Evolutionary conservation across 2,797 vertebrate species (phyloP).

Genomic region (Smutsia temminckii): DNA sequence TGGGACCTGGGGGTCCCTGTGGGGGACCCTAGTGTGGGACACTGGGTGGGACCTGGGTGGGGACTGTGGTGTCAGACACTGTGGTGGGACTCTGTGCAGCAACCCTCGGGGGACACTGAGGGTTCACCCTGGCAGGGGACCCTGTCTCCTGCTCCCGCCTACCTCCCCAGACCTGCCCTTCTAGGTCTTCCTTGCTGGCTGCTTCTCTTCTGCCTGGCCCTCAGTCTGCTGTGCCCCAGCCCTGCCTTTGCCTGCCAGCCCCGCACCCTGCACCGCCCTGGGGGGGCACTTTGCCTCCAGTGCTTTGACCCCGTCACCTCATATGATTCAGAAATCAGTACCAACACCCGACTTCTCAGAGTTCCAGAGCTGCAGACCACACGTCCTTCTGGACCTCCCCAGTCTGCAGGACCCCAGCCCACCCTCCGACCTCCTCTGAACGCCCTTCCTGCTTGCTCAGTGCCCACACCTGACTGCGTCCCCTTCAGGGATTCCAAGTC

Average conservation of each 20-base stretch:
- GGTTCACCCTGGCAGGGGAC: too few species aligned
- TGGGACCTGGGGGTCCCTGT: too few species aligned
- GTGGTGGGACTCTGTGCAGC: too few species aligned
- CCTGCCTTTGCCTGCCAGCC: too few species aligned
- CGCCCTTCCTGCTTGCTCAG: accelerated
- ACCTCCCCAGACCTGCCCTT: accelerated
- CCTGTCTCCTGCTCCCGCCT: background rate
- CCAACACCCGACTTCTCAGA: background rate
- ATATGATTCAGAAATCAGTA: background rate
- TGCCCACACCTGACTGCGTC: accelerated
- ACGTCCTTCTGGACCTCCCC: background rate
- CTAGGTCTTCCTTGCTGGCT: background rate
- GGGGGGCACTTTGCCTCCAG: background rate
- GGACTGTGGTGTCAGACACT: too few species aligned
- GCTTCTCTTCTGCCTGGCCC: background rate
- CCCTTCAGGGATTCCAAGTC: accelerated
- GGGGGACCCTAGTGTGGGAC: too few species aligned
- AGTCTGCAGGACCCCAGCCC: accelerated
- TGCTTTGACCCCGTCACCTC: background rate
- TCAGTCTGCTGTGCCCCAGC: background rate
- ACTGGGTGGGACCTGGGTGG: too few species aligned
- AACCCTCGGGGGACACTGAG: background rate
- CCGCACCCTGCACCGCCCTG: accelerated
- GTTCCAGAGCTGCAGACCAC: too few species aligned
- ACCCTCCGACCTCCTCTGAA: background rate